Evolutionary conservation across 2,113 vertebrate species (phyloP).

Genomic region (Raja brachyura): DNA sequence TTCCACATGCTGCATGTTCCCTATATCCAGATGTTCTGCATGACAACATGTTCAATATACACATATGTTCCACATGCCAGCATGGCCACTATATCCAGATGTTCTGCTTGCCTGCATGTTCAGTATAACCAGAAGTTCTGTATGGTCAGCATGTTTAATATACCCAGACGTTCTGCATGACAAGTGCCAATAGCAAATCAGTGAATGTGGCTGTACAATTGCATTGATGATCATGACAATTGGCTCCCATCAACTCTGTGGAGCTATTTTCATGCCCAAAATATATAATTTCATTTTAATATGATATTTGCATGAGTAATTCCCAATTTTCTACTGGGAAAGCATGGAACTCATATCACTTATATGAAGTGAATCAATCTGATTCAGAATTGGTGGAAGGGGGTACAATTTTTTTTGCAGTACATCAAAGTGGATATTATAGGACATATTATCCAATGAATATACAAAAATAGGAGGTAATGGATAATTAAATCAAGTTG

Average conservation of each 20-base stretch:
- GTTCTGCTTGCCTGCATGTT: neutral
- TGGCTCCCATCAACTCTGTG: neutral
- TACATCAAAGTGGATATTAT: neutral
- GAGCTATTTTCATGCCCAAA: neutral
- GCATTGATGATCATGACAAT: neutral
- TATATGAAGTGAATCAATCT: neutral
- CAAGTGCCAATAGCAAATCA: neutral
- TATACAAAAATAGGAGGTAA: neutral
- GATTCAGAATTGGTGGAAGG: neutral
- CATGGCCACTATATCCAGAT: neutral
- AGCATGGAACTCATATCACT: neutral
- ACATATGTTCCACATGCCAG: too few species aligned
- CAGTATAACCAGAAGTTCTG: too few species aligned
- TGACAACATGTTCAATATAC: too few species aligned
- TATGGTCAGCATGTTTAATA: too few species aligned
- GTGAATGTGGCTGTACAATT: neutral
- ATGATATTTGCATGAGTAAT: neutral
- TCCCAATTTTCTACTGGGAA: neutral
- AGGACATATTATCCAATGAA: neutral
- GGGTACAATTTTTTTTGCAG: neutral
- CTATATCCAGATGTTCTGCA: too few species aligned
- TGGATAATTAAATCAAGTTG: neutral
- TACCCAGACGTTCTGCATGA: neutral
- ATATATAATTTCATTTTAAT: neutral
- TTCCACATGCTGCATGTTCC: too few species aligned